Evolutionary conservation across 2,888 invertebrate genomes (phyloP).

Genomic region (Nasonovia ribisnigri): DNA sequence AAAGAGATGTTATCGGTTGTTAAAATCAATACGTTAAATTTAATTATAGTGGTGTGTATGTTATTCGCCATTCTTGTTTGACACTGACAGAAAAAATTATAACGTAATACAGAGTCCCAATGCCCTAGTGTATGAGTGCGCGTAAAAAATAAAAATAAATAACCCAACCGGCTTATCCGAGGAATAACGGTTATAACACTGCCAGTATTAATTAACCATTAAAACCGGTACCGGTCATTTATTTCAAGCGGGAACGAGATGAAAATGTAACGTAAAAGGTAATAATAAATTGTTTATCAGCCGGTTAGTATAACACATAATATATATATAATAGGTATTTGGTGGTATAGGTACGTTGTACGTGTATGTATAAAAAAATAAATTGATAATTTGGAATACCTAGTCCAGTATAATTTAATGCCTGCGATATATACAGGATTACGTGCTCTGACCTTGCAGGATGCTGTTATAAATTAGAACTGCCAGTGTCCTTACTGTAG

Average conservation of each 20-base stretch:
- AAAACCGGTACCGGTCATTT: constrained; percentile 51
- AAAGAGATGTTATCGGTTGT: constrained; percentile 35
- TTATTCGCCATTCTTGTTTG: constrained; percentile 7
- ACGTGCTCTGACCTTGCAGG: background rate
- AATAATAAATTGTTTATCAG: constrained; percentile 23
- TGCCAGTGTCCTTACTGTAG: background rate
- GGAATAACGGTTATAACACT: constrained; percentile 55
- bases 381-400: constrained; percentile 34
- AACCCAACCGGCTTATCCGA: constrained; percentile 4
- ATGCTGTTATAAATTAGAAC: background rate
- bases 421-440: background rate
- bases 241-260: constrained; percentile 27
- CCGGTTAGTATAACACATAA: background rate
- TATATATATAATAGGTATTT: background rate
- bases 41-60: constrained; percentile 36
- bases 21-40: constrained; percentile 11
- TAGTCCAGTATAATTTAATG: background rate
- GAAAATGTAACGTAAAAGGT: constrained; percentile 44
- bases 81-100: constrained; percentile 33
- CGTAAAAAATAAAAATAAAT: constrained; percentile 43
- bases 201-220: constrained; percentile 46
- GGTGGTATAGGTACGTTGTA: background rate
- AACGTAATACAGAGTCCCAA: constrained; percentile 54
- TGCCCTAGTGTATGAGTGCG: constrained; percentile 50
- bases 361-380: background rate